These are phyloP conservation scores for Schizotus pectinicornis DNA, from an alignment of 2,888 invertebrate genomes.

Conservation along the genomic window DNA sequence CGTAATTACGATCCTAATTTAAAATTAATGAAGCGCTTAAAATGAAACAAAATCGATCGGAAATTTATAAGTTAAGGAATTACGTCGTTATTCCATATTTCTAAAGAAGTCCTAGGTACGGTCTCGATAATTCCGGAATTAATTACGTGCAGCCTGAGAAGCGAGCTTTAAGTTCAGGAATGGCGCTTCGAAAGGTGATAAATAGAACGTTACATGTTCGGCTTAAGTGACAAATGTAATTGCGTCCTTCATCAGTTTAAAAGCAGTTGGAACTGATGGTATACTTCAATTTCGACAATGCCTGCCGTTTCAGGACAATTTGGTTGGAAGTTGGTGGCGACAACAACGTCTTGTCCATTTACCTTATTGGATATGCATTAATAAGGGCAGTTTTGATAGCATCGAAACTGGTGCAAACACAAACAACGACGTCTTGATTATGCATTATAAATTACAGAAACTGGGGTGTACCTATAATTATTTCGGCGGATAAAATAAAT, in stretches of 20 bases:
- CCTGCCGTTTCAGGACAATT: background rate
- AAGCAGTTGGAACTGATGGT: constrained; percentile 11
- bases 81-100: too few relatives aligned
- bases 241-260: constrained; percentile 22
- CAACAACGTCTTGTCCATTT: constrained; percentile 43
- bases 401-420: constrained; percentile 25
- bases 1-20: too few relatives aligned
- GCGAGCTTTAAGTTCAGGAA: too few relatives aligned
- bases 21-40: too few relatives aligned
- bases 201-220: background rate
- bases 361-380: constrained; percentile 46
- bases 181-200: too few relatives aligned
- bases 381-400: background rate
- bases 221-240: constrained; percentile 19
- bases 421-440: constrained; percentile 30
- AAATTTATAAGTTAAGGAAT: too few relatives aligned
- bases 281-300: constrained; percentile 7
- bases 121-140: too few relatives aligned
- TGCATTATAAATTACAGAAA: constrained; percentile 49
- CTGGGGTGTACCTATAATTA: constrained; percentile 45
- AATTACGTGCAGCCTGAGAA: too few relatives aligned
- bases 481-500: constrained; percentile 47
- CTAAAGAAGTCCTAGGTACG: too few relatives aligned
- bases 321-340: background rate
- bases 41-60: too few relatives aligned